Conservation (phyloP, 2,888 invertebrate species). For the Brachynemurus nebulosus region DNA sequence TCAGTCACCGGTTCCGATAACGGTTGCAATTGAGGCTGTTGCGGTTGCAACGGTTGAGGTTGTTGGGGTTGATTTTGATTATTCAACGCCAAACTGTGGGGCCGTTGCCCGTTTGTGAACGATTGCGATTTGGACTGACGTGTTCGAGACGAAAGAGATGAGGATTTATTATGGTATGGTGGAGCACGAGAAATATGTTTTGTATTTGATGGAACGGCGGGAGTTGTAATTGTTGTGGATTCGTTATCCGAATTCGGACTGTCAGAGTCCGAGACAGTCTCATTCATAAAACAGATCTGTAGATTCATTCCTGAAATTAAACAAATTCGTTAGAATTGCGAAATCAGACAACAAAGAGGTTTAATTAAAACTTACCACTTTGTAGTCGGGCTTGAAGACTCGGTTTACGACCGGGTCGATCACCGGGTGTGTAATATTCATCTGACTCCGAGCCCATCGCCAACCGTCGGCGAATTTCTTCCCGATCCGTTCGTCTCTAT, state of each 20-base stretch:
- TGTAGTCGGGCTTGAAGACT: slow-evolving; percentile 77
- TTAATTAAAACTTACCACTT: slow-evolving; percentile 44
- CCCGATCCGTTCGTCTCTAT: slow-evolving; percentile 80
- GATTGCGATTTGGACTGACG: slow-evolving; percentile 19
- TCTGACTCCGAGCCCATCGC: slow-evolving; percentile 75
- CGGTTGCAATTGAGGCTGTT: neutral
- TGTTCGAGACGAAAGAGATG: slow-evolving; percentile 8
- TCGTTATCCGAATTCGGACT: slow-evolving; percentile 64
- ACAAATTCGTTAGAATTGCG: neutral
- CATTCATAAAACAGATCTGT: slow-evolving; percentile 93
- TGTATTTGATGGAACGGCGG: slow-evolving; percentile 34
- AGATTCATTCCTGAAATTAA: slow-evolving; percentile 63
- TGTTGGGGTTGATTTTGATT: slow-evolving; percentile 38
- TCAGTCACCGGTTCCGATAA: slow-evolving; percentile 36
- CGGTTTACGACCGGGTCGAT: slow-evolving; percentile 67
- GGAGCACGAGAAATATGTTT: slow-evolving; percentile 31
- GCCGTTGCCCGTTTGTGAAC: slow-evolving; percentile 21
- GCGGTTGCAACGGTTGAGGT: slow-evolving; percentile 29
- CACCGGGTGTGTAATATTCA: slow-evolving; percentile 50
- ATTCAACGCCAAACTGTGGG: slow-evolving; percentile 28
- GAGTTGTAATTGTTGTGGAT: slow-evolving; percentile 24
- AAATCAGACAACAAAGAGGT: neutral
- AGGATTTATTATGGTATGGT: slow-evolving; percentile 29
- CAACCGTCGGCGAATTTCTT: slow-evolving; percentile 77
- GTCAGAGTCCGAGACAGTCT: slow-evolving; percentile 73